Evolutionary conservation across 2,113 vertebrate species (phyloP).

Genomic region (Indri indri): DNA sequence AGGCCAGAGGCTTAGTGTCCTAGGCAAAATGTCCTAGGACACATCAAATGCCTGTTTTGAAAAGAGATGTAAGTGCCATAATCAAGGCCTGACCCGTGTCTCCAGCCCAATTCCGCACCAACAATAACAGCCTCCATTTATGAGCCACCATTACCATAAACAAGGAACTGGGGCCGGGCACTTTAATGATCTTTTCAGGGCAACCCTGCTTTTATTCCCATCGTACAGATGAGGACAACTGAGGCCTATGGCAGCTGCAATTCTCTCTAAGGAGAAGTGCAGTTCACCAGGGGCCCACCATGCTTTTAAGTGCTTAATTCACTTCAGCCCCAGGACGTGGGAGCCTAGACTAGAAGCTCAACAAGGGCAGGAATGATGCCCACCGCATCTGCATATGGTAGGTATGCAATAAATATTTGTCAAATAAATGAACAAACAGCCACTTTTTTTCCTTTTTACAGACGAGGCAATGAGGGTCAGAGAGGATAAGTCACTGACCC

Average conservation of each 20-base stretch:
- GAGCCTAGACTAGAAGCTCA: neutral
- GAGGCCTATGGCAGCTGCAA: rapidly evolving
- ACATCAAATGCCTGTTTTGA: neutral
- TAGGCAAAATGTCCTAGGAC: neutral
- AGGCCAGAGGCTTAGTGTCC: neutral
- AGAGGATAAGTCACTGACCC: neutral
- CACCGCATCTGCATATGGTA: too few relatives aligned
- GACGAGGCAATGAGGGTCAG: neutral
- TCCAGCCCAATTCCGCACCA: neutral
- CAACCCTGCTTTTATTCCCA: neutral
- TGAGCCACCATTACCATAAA: neutral
- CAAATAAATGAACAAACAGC: neutral
- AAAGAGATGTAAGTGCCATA: neutral
- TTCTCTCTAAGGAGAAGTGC: rapidly evolving
- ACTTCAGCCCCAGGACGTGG: rapidly evolving
- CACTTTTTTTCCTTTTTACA: neutral
- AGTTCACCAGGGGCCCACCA: neutral
- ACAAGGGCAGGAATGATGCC: rapidly evolving
- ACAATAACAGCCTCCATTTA: neutral
- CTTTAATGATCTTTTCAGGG: neutral
- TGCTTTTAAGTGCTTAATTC: neutral
- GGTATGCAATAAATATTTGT: rapidly evolving
- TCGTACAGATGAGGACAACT: neutral
- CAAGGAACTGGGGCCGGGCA: rapidly evolving
- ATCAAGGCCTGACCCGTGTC: neutral